Evolutionary conservation across 2,888 invertebrate genomes (phyloP).

Genomic region (Cantharis rustica): DNA sequence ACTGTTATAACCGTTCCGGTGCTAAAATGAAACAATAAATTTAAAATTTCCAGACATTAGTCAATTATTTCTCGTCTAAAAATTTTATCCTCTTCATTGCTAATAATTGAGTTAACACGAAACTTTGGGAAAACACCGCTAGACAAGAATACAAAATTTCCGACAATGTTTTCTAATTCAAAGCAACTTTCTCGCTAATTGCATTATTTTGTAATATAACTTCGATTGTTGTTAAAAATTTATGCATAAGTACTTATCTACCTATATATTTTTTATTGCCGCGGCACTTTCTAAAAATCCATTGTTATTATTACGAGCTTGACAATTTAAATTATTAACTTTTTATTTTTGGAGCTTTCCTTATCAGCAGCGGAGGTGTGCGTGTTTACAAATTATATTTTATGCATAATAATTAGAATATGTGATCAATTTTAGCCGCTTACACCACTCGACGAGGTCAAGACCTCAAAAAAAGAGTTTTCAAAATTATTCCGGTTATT

Average conservation of each 20-base stretch:
- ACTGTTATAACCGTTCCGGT: neutral
- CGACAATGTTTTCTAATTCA: neutral
- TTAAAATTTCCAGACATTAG: neutral
- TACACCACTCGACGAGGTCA: neutral
- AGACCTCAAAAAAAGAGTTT: neutral
- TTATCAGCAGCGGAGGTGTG: neutral
- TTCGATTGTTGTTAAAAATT: neutral
- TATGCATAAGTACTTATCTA: neutral
- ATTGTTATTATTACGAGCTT: neutral
- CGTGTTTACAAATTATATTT: neutral
- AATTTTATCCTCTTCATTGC: neutral
- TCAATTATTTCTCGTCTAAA: neutral
- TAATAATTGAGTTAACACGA: neutral
- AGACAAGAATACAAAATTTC: neutral
- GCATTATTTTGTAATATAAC: neutral
- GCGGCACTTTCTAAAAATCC: neutral
- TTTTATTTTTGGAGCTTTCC: neutral
- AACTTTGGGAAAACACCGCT: neutral
- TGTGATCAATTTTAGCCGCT: neutral
- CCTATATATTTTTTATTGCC: neutral
- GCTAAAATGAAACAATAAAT: neutral
- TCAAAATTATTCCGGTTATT: neutral
- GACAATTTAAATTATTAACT: neutral
- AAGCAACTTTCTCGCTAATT: neutral
- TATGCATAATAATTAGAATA: neutral